Conservation (phyloP, 2,113 vertebrate species). For the Gavia stellata region DNA sequence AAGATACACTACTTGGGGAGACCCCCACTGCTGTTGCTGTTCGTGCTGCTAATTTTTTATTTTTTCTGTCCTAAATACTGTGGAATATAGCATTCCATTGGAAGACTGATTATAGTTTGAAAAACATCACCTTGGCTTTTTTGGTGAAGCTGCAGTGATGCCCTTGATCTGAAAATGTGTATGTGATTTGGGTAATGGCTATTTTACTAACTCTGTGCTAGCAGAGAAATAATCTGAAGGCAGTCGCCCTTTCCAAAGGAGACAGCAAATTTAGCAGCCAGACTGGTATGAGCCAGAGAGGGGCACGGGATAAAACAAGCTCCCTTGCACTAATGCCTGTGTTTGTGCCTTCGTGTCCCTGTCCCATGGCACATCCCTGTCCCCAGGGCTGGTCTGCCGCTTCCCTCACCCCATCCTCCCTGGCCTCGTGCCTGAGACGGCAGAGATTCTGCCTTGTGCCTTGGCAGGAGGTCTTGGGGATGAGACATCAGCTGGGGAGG, state of each 20-base stretch:
- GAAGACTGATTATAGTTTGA: not conserved
- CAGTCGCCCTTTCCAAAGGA: not conserved
- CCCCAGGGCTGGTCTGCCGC: not conserved
- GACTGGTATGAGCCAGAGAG: not conserved
- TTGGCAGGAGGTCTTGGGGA: rapidly evolving
- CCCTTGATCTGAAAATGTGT: not conserved
- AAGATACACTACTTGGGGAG: not conserved
- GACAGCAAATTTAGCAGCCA: not conserved
- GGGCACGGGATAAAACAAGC: not conserved
- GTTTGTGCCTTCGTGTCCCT: rapidly evolving
- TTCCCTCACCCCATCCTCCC: not conserved
- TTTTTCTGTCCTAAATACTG: not conserved
- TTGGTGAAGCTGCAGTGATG: not conserved
- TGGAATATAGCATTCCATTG: not conserved
- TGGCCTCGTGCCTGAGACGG: rapidly evolving
- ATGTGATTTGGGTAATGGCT: not conserved
- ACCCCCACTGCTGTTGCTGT: not conserved
- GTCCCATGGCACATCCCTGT: not conserved
- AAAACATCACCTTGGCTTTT: not conserved
- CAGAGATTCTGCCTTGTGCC: rapidly evolving
- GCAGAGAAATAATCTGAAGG: not conserved
- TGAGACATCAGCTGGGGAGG: rapidly evolving
- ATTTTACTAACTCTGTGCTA: not conserved
- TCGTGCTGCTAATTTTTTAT: not conserved
- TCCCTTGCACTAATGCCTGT: rapidly evolving